Conservation (phyloP, 1,140 invertebrate genomes). For the Drosophila repleta region DNA sequence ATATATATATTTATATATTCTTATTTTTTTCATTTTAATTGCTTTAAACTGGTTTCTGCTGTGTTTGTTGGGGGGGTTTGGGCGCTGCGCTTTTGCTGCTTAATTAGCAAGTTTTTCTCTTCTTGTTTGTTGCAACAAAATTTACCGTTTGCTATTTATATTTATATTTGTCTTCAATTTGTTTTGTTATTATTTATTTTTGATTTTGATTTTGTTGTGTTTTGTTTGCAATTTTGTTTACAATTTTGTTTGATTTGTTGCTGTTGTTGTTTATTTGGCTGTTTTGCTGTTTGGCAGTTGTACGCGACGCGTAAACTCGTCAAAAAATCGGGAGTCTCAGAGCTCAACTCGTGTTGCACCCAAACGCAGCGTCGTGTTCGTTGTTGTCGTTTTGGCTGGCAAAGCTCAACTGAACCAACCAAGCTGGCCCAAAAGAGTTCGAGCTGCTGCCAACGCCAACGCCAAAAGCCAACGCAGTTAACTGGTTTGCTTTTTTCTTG, state of each 20-base stretch:
- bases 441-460: constrained; percentile 31
- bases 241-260: background rate
- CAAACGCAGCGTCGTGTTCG: constrained; percentile 62
- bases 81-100: constrained; percentile 18
- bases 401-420: constrained; percentile 75
- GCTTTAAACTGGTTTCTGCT: constrained; percentile 43
- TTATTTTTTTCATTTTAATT: constrained; percentile 39
- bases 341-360: constrained; percentile 56
- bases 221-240: constrained; percentile 21
- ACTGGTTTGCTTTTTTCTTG: constrained; percentile 39
- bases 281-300: no score
- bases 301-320: constrained; percentile 51
- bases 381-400: constrained; percentile 65
- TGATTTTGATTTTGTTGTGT: constrained; percentile 17
- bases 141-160: constrained; percentile 52
- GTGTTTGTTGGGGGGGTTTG: background rate
- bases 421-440: constrained; percentile 31
- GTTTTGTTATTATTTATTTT: constrained; percentile 29
- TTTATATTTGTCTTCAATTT: constrained; percentile 29
- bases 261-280: no score
- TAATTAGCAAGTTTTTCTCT: constrained; percentile 43
- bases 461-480: constrained; percentile 32
- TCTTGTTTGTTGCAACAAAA: constrained; percentile 29
- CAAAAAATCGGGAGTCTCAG: constrained; percentile 20
- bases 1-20: constrained; percentile 5